These are phyloP conservation scores for Sinentomon sp. DNA, from an alignment of 2,888 invertebrate species.

Conservation along the genomic window DNA sequence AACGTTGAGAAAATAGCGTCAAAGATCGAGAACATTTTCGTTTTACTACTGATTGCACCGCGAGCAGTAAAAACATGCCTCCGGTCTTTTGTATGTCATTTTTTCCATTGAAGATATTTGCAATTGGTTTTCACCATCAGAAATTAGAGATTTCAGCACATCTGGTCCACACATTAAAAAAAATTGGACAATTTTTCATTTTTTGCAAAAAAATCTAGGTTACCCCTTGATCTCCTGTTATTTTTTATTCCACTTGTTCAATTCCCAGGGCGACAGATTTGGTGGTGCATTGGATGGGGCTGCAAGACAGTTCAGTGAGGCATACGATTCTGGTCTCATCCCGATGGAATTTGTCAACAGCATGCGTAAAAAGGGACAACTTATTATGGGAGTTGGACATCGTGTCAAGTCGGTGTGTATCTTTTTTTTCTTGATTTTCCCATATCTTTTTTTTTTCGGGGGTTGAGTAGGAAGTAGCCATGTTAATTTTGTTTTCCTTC, in stretches of 20 bases:
- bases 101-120: too few relatives aligned
- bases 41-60: too few relatives aligned
- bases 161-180: too few relatives aligned
- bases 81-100: too few relatives aligned
- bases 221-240: background rate
- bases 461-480: too few relatives aligned
- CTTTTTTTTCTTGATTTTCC: background rate
- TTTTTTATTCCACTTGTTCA: conserved; percentile 8
- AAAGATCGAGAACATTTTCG: too few relatives aligned
- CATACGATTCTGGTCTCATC: conserved; percentile 72
- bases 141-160: too few relatives aligned
- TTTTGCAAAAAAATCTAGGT: background rate
- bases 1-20: too few relatives aligned
- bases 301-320: conserved; percentile 85
- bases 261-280: conserved; percentile 69
- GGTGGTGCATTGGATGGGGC: conserved; percentile 97
- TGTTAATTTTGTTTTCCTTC: too few relatives aligned
- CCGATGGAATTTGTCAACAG: conserved; percentile 97
- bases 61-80: too few relatives aligned
- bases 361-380: conserved; percentile 83
- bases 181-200: too few relatives aligned
- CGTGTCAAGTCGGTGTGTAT: conserved; percentile 35
- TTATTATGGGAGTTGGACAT: conserved; percentile 99
- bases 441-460: background rate
- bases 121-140: too few relatives aligned